phyloP scores from a whole-genome alignment of 2,888 invertebrate species.

The Clepsis dumicolana region DNA sequence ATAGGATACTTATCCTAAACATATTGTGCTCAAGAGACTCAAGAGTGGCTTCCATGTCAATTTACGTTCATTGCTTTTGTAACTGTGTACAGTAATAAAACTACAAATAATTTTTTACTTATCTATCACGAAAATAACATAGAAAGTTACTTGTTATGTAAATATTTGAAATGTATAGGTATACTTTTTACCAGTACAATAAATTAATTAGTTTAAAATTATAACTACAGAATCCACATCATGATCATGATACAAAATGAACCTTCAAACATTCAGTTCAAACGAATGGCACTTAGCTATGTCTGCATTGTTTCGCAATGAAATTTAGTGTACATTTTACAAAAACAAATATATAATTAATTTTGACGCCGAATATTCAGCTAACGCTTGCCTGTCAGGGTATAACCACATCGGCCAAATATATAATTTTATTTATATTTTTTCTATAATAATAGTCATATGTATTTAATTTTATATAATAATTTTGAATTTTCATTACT shows the following conservation, averaged over 20 bases:
- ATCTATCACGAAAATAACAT: slow-evolving; percentile 83
- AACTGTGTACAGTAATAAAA: slow-evolving; percentile 69
- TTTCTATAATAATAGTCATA: slow-evolving; percentile 84
- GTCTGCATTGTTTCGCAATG: slow-evolving; percentile 77
- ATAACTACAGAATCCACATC: slow-evolving; percentile 61
- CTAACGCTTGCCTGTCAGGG: slow-evolving; percentile 91
- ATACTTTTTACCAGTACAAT: slow-evolving; percentile 62
- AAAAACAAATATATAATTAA: slow-evolving; percentile 71
- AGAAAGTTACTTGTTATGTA: slow-evolving; percentile 66
- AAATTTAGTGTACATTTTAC: slow-evolving; percentile 62
- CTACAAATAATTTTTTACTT: slow-evolving; percentile 74
- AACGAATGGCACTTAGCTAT: slow-evolving; percentile 83
- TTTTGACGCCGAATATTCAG: slow-evolving; percentile 82
- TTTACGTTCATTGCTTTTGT: slow-evolving; percentile 49
- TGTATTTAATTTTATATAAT: slow-evolving; percentile 85
- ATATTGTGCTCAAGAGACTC: background rate
- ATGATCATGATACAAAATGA: slow-evolving; percentile 60
- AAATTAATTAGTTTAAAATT: slow-evolving; percentile 60
- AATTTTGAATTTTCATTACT: slow-evolving; percentile 85
- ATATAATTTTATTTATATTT: slow-evolving; percentile 84
- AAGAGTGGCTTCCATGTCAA: background rate
- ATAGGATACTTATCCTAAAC: background rate
- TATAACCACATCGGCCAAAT: slow-evolving; percentile 88
- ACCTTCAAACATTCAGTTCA: slow-evolving; percentile 71
- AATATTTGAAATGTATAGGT: slow-evolving; percentile 72